Evolutionary conservation across 2,888 invertebrate species (phyloP), one percentile per base, ranked within the genome.

Genomic region (Orthosia gracilis): DNA sequence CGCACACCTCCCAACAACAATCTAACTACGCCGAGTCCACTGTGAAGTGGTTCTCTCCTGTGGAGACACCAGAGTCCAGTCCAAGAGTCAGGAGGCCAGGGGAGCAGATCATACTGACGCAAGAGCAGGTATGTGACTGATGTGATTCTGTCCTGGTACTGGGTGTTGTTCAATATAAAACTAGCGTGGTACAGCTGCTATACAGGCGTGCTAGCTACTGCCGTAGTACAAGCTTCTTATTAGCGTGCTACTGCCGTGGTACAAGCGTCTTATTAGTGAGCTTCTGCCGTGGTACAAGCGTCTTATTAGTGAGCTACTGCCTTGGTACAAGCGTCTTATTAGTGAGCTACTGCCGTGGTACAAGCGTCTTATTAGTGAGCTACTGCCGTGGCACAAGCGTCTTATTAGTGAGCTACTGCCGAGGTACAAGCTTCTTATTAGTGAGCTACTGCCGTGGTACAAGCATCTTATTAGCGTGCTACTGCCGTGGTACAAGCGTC

Each of bases 31-130:
- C 97, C 0, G 97, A 97, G 91, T 97, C 97, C 84, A 97, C 97
- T 0, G 97, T 97, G 9, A 97, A 97, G 89, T 98, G 98, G 97
- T 98, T 98, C 94, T 98, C 98, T 0, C 98, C 98, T 0, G 96
- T 97, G 69, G 97, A 97, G 83, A 97, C 98, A 0, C 98, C 98
- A 0, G 97, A 97, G 88, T 96, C 92, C 71, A 95, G 95, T 66
- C 96, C 96, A 0, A 69, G 92, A 4, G 93, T 92, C 0, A 80
- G 90, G 55, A 73, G 86, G 13, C 89, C 89, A 0, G 91, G 91
- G 3, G 92, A 92, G 7, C 90, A 91, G 54, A 87, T 94, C 50
- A 93, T 95, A 82, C 78, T 96, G 26, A 96, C 96, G 0, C 95
- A 95, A 54, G 96, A 96, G 11, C 94, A 94, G 93, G 96, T 96